These are phyloP conservation scores for Pseudeuparius sepicola DNA, from an alignment of 2,888 invertebrate genomes.

Conservation along the genomic window DNA sequence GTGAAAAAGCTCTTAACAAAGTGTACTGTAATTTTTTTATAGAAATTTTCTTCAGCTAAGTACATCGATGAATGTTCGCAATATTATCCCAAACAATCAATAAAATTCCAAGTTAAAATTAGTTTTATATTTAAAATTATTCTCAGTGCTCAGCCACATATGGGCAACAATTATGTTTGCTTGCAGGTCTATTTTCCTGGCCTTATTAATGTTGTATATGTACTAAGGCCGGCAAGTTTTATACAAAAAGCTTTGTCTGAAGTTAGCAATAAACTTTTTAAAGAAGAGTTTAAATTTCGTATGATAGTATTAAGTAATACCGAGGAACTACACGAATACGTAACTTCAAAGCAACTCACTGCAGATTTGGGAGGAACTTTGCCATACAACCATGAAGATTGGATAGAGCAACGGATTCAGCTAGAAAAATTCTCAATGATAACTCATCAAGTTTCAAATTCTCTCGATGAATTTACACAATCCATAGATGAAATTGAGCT, in stretches of 20 bases:
- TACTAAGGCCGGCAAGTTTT: slow-evolving; percentile 85
- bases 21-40: too few species aligned
- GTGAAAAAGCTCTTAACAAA: too few species aligned
- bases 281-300: slow-evolving; percentile 86
- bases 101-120: too few species aligned
- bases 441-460: slow-evolving; percentile 81
- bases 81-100: too few species aligned
- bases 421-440: slow-evolving; percentile 90
- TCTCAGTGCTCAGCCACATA: too few species aligned
- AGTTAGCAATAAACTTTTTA: slow-evolving; percentile 83
- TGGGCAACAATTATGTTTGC: too few species aligned
- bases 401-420: slow-evolving; percentile 95
- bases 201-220: slow-evolving; percentile 87
- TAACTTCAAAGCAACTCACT: slow-evolving; percentile 77
- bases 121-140: too few species aligned
- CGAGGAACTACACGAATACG: slow-evolving; percentile 76
- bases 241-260: slow-evolving; percentile 94
- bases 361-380: slow-evolving; percentile 82
- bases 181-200: slow-evolving; percentile 88
- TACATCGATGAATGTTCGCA: too few species aligned
- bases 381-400: slow-evolving; percentile 86
- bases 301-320: slow-evolving; percentile 78
- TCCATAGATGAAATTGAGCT: slow-evolving; percentile 85
- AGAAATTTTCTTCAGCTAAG: too few species aligned
- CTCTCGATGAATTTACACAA: slow-evolving; percentile 78